A percentile compares a stretch with the other conserved stretches of the same genome.
Evolutionary conservation across 1,140 invertebrate species (phyloP).

Genomic region (Uloborus diversus): DNA sequence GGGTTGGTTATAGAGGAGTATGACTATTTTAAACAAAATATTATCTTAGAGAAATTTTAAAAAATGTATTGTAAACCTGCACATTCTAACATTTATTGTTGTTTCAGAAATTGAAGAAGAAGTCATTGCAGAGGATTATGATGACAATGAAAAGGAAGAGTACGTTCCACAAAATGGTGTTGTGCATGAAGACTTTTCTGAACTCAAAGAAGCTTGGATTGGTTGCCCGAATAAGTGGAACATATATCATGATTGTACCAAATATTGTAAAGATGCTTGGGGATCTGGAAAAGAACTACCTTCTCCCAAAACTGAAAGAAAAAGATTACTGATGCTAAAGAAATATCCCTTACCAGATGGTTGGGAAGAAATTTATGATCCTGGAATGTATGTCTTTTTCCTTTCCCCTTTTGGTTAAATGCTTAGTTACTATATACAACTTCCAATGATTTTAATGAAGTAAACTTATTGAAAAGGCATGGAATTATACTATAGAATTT

Average conservation of each 20-base stretch:
- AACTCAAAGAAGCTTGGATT: conserved; percentile 65
- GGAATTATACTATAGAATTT: no score
- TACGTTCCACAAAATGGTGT: conserved; percentile 12
- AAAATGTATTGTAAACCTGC: no score
- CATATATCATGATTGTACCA: conserved; percentile 90
- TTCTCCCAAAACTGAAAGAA: conserved; percentile 76
- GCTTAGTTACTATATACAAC: no score
- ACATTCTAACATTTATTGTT: conserved; percentile 40
- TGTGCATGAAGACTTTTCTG: neutral
- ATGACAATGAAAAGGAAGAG: conserved; percentile 65
- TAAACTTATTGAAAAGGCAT: no score
- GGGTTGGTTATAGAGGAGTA: no score
- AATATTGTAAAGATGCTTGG: conserved; percentile 90
- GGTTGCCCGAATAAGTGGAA: conserved; percentile 97
- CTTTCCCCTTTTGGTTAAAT: no score
- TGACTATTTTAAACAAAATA: no score
- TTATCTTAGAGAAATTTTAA: no score
- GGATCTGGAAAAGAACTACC: conserved; percentile 78
- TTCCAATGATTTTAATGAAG: no score
- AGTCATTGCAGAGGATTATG: conserved; percentile 89
- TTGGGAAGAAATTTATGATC: conserved; percentile 95
- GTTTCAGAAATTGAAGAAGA: conserved; percentile 72
- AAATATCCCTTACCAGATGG: conserved; percentile 91
- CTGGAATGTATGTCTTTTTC: conserved; percentile 79
- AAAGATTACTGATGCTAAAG: conserved; percentile 79